Evolutionary conservation across 2,113 vertebrate genomes (phyloP), one percentile per base, ranked within the genome.

Genomic region (Zosterops borbonicus): DNA sequence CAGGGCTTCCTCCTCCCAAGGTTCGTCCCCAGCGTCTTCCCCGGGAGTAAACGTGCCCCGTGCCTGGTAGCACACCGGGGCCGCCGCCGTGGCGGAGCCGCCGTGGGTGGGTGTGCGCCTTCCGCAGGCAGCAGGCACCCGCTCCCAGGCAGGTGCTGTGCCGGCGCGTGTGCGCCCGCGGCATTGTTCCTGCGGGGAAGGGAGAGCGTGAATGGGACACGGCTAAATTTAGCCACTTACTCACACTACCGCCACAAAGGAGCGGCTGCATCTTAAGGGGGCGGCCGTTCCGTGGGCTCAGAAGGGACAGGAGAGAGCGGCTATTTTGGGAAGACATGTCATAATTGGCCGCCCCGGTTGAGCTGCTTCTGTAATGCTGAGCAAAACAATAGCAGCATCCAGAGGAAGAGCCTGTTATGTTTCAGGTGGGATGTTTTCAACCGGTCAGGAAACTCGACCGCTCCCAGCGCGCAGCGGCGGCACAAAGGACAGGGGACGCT

Each of bases 391-490:
- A 97, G 97, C 96, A 96, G 96, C 97, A 97, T 96, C 94, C 95
- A 98, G 97, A 98, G 98, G 98, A 98, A 98, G 98, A 97, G 97
- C 96, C 97, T 97, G 98, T 98, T 98, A 97, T 98, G 97, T 97
- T 98, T 98, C 98, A 98, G 98, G 98, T 98, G 98, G 98, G 98
- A 97, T 98, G 97, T 97, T 98, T 97, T 97, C 97, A 97, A 97
- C 97, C 87, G 97, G 94, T 96, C 98, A 98, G 98, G 98, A 98
- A 98, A 97, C 97, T 84, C 93, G 96, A 97, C 98, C 96, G 96
- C 96, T 82, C 97, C 97, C 97, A 91, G 91, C 42, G 91, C 90
- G 9, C 96, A 52, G 97, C 92, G 79, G 98, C 93, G 91, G 98
- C 97, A 97, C 97, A 97, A 98, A 98, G 97, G 97, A 97, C 95